Conservation (phyloP, 2,888 invertebrate genomes). For the Autographa gamma region DNA sequence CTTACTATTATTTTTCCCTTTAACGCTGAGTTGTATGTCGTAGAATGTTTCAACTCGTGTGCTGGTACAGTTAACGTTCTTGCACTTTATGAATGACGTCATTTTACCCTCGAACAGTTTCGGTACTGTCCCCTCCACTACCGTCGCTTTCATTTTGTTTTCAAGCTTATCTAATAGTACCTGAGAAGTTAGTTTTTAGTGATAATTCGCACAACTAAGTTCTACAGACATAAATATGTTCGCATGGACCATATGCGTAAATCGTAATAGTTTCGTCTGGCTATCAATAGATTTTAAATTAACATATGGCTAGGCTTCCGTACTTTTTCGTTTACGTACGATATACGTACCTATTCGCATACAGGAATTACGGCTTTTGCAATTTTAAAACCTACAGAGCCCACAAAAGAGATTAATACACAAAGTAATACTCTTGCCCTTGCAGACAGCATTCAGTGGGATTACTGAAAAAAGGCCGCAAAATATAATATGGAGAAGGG, state of each 20-base stretch:
- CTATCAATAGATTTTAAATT: no score
- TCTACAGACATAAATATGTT: neutral
- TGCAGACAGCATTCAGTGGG: neutral
- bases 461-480: slow-evolving; percentile 9
- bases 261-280: no score
- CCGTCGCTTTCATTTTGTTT: slow-evolving; percentile 99
- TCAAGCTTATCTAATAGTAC: slow-evolving; percentile 98
- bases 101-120: slow-evolving; percentile 98
- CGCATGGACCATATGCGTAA: no score
- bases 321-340: no score
- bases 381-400: neutral
- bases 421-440: neutral
- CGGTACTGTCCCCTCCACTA: slow-evolving; percentile 97
- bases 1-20: slow-evolving; percentile 98
- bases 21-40: slow-evolving; percentile 99
- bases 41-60: slow-evolving; percentile 98
- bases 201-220: slow-evolving; percentile 2
- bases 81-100: slow-evolving; percentile 99
- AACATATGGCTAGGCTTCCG: no score
- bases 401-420: neutral
- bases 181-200: slow-evolving; percentile 67
- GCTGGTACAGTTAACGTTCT: slow-evolving; percentile 98
- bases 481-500: slow-evolving; percentile 9
- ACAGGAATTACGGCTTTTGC: neutral
- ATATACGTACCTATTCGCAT: no score